Conservation (phyloP, 2,113 vertebrate genomes). For the Nymphicus hollandicus region DNA sequence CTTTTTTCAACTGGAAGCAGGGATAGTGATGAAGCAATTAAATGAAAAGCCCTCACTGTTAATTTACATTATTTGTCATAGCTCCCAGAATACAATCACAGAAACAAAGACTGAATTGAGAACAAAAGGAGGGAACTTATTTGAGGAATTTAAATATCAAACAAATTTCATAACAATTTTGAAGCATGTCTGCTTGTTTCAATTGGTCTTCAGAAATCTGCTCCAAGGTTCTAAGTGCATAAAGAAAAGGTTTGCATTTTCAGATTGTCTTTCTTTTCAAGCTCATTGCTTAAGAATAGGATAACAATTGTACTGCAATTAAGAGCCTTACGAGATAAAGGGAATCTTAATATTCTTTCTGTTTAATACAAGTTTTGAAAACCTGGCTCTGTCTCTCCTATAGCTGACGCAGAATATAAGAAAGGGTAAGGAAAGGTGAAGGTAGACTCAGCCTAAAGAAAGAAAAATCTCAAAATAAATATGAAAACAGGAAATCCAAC, state of each 20-base stretch:
- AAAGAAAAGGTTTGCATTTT: neutral
- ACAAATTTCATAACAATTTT: neutral
- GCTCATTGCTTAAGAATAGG: neutral
- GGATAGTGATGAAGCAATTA: neutral
- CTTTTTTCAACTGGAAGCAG: constrained; percentile 12
- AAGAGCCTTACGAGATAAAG: neutral
- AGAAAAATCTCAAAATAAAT: neutral
- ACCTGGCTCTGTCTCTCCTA: neutral
- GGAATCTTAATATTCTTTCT: neutral
- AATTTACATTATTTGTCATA: neutral
- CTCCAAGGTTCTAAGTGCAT: neutral
- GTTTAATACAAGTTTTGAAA: neutral
- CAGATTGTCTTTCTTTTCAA: neutral
- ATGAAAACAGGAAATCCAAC: neutral
- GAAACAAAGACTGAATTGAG: constrained; percentile 7
- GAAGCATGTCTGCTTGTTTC: neutral
- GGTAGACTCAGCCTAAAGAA: neutral
- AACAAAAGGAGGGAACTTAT: neutral
- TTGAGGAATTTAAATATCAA: neutral
- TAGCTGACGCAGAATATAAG: neutral
- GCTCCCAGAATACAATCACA: neutral
- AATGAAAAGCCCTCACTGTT: constrained; percentile 31
- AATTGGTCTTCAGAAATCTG: neutral
- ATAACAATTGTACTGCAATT: neutral
- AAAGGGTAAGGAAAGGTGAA: neutral